Evolutionary conservation across 2,797 vertebrate species (phyloP).

Genomic region (Sebastes wilsoni): DNA sequence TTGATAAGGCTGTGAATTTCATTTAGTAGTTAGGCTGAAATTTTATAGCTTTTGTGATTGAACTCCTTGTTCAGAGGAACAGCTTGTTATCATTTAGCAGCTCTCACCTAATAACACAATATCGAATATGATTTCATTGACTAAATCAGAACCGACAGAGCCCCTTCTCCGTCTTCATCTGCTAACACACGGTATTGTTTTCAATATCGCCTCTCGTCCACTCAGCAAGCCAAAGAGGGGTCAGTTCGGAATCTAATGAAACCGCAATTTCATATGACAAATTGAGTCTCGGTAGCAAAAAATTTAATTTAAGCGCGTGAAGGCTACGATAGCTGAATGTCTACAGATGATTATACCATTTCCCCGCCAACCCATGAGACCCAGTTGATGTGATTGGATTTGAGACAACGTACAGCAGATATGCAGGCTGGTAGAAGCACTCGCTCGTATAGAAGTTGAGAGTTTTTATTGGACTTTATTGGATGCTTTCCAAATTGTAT

Average conservation of each 20-base stretch:
- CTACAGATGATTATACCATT: slow-evolving; percentile 55
- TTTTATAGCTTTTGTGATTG: slow-evolving; percentile 23
- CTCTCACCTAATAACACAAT: background rate
- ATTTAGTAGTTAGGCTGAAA: slow-evolving; percentile 6
- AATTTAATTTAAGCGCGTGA: slow-evolving; percentile 52
- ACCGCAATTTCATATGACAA: slow-evolving; percentile 59
- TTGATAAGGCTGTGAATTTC: slow-evolving; percentile 13
- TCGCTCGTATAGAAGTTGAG: slow-evolving; percentile 21
- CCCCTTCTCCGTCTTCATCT: background rate
- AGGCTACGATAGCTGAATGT: slow-evolving; percentile 45
- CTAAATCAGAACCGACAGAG: slow-evolving; percentile 31
- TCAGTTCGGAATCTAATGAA: slow-evolving; percentile 68
- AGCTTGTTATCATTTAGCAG: slow-evolving; percentile 41
- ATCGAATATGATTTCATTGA: slow-evolving; percentile 14
- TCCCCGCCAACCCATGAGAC: slow-evolving; percentile 28
- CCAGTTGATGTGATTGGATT: slow-evolving; percentile 48
- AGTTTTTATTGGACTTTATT: slow-evolving; percentile 35
- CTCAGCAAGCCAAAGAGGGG: slow-evolving; percentile 42
- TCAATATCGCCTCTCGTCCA: slow-evolving; percentile 21
- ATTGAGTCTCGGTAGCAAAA: slow-evolving; percentile 57
- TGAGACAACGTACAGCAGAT: background rate
- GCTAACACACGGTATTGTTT: slow-evolving; percentile 16
- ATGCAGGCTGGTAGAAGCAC: slow-evolving; percentile 4
- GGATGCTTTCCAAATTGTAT: background rate
- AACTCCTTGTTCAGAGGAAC: slow-evolving; percentile 14